phyloP scores from a whole-genome alignment of 2,797 vertebrate genomes.

The Gymnopithys bicolor region DNA sequence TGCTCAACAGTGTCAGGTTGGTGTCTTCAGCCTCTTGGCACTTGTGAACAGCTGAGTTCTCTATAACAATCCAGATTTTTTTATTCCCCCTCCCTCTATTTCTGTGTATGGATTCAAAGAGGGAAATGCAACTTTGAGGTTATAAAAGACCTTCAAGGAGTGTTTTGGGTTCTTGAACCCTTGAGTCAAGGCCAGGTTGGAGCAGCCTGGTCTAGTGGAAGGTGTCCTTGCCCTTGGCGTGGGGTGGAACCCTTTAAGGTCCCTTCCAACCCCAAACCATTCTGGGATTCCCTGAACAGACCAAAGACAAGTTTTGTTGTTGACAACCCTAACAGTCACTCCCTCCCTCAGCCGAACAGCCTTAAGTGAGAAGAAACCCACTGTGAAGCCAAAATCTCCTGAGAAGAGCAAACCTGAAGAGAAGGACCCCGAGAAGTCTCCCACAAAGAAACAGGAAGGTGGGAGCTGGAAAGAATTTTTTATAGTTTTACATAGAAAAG shows the following conservation, averaged over 20 bases:
- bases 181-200: not conserved
- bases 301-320: too few species aligned
- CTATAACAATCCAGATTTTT: not conserved
- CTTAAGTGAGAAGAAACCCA: conserved; percentile 95
- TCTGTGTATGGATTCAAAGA: rapidly evolving
- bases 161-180: not conserved
- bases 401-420: conserved; percentile 95
- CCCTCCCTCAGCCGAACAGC: conserved; percentile 83
- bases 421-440: conserved; percentile 95
- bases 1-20: conserved; percentile 94
- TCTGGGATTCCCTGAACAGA: not conserved
- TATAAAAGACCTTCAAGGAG: not conserved
- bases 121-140: rapidly evolving
- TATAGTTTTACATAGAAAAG: rapidly evolving
- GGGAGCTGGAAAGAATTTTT: not conserved
- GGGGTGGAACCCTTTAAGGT: not conserved
- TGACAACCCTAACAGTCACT: too few species aligned
- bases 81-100: not conserved
- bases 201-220: not conserved
- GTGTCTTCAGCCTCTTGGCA: not conserved
- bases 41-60: not conserved
- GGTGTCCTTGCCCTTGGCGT: not conserved
- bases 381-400: conserved; percentile 94
- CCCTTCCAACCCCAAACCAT: not conserved
- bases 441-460: conserved; percentile 96